Evolutionary conservation across 1,140 invertebrate species (phyloP).

Genomic region (Solenopsis invicta): DNA sequence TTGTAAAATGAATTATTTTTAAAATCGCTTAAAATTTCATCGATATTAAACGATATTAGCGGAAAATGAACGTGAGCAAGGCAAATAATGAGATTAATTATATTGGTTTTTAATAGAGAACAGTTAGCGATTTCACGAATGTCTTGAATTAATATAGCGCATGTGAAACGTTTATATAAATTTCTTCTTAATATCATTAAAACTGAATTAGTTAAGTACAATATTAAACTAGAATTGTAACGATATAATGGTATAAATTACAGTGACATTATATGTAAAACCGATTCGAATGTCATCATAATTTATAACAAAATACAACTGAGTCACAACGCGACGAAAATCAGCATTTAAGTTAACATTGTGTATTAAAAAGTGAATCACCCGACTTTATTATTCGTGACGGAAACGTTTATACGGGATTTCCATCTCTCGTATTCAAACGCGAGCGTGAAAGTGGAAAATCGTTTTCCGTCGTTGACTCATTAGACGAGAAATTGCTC

Average conservation of each 20-base stretch:
- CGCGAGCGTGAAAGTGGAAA: background rate
- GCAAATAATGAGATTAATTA: too few relatives aligned
- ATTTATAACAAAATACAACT: background rate
- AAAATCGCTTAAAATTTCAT: conserved; percentile 16
- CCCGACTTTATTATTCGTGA: background rate
- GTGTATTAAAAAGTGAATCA: conserved; percentile 1
- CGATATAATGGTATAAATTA: background rate
- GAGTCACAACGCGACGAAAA: background rate
- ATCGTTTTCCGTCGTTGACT: conserved; percentile 8
- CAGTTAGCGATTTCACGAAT: background rate
- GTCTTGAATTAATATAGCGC: background rate
- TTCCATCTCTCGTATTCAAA: conserved; percentile 16
- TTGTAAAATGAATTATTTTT: conserved; percentile 19
- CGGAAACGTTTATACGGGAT: background rate
- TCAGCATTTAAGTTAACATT: background rate
- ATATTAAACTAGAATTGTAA: background rate
- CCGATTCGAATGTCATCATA: background rate
- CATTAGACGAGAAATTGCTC: background rate
- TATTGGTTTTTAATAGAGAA: too few relatives aligned
- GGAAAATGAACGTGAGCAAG: too few relatives aligned
- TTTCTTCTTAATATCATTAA: conserved; percentile 32
- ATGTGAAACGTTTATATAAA: background rate
- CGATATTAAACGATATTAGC: background rate
- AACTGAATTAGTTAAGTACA: conserved; percentile 18
- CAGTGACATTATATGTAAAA: background rate